Evolutionary conservation across 1,140 invertebrate genomes (phyloP), one percentile per base, ranked within the genome.

Genomic region (Cydia fagiglandana): DNA sequence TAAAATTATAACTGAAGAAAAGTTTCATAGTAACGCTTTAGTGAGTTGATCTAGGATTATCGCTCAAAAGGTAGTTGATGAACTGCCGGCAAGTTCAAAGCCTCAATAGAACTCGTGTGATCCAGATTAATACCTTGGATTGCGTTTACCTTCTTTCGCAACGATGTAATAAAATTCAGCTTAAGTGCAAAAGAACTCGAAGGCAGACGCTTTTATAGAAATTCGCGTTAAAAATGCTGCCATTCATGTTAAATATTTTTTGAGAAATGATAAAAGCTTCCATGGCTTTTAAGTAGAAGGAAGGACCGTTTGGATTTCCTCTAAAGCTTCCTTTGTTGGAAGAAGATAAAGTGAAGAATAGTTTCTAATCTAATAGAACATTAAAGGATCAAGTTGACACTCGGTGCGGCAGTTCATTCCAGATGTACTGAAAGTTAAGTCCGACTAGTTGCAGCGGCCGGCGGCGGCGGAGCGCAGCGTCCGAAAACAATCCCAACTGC

Each of bases 121-220:
- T 85, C 78, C 78, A 82, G 79, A 85, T 85, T 85, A 83, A 84
- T 85, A 85, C 80, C 79, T 81, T 82, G 84, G 83, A 83, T 85
- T 85, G 83, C 77, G 82, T 89, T 89, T 91, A 90, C 88, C 88
- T 90, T 90, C 88, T 90, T 91, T 92, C 88, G 90, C 78, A 82
- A 80, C 83, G 86, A 88, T 83, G 90, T 91, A 92, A 92, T 92
- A 92, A 92, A 92, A 92, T 90, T 90, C 90, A 92, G 90, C 89
- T 92, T 92, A 91, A 70, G 66, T 70, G 66, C 17, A 70, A 89
- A 90, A 86, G 86, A 86, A 86, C 84, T 85, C 84, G 87, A 84
- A 80, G 76, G 79, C 78, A 78, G 79, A 47, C 70, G 77, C 74
- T 80, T 84, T 84, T 64, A 74, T 76, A 80, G 76, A 81, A 79